phyloP scores from a whole-genome alignment of 2,113 vertebrate species.

The Muscicapa adusta region DNA sequence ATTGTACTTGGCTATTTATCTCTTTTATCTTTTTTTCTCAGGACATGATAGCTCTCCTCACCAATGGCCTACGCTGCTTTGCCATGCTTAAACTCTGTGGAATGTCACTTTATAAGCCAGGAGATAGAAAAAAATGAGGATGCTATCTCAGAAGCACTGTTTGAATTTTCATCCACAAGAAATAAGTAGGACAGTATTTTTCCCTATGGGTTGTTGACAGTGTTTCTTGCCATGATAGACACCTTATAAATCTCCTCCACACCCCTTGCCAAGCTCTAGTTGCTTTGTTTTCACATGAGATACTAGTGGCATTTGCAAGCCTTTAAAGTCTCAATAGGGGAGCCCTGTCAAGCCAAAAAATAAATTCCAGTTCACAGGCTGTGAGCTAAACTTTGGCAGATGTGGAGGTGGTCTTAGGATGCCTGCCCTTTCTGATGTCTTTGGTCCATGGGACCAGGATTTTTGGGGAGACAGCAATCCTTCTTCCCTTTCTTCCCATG shows the following conservation, averaged over 20 bases:
- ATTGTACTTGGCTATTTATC: constrained; percentile 40
- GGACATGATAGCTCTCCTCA: background rate
- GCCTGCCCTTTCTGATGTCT: background rate
- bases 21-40: constrained; percentile 52
- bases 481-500: background rate
- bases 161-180: background rate
- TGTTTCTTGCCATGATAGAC: background rate
- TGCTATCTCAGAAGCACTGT: constrained; percentile 11
- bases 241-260: background rate
- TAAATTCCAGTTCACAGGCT: background rate
- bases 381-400: background rate
- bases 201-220: background rate
- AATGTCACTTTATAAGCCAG: constrained; percentile 23
- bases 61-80: constrained; percentile 1
- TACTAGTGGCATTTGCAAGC: background rate
- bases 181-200: constrained; percentile 10
- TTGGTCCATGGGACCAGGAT: background rate
- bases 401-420: background rate
- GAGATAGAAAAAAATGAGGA: background rate
- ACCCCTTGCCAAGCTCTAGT: background rate
- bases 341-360: background rate
- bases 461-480: background rate
- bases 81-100: constrained; percentile 19
- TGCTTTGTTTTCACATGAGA: background rate
- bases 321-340: background rate